phyloP scores from a whole-genome alignment of 1,140 invertebrate species.

The Cecropterus lyciades region DNA sequence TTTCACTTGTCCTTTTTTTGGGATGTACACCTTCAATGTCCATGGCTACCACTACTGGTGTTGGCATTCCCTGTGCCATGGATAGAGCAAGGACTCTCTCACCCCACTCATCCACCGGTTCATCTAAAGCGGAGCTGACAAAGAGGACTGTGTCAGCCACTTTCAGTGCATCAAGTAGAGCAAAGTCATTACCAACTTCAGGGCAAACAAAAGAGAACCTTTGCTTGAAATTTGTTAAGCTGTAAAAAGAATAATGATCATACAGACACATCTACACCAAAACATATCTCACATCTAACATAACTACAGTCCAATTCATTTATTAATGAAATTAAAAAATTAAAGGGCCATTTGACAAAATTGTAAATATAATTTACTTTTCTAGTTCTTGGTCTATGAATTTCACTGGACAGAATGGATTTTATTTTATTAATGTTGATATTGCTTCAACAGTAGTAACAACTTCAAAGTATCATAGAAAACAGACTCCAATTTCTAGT shows the following conservation, averaged over 20 bases:
- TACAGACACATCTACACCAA: too few species aligned
- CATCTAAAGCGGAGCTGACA: conserved; percentile 87
- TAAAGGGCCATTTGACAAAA: too few species aligned
- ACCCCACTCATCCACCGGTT: conserved; percentile 90
- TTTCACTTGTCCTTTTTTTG: conserved; percentile 90
- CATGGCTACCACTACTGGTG: conserved; percentile 90
- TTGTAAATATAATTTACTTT: too few species aligned
- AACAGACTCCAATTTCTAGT: too few species aligned
- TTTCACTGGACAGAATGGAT: too few species aligned
- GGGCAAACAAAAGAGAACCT: conserved; percentile 92
- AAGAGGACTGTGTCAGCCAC: conserved; percentile 93
- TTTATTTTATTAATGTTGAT: too few species aligned
- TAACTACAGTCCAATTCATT: too few species aligned
- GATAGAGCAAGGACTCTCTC: conserved; percentile 89
- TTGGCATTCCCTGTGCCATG: conserved; percentile 93
- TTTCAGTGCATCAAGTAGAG: conserved; percentile 93
- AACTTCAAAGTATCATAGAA: too few species aligned
- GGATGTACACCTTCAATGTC: conserved; percentile 89
- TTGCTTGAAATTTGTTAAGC: conserved; percentile 93
- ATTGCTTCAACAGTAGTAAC: too few species aligned
- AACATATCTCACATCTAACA: too few species aligned
- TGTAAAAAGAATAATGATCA: conserved; percentile 71
- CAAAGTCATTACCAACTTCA: conserved; percentile 88
- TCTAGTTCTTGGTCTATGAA: too few species aligned
- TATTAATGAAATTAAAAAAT: too few species aligned